phyloP scores from a whole-genome alignment of 2,797 vertebrate species.

The Glyptemys insculpta region DNA sequence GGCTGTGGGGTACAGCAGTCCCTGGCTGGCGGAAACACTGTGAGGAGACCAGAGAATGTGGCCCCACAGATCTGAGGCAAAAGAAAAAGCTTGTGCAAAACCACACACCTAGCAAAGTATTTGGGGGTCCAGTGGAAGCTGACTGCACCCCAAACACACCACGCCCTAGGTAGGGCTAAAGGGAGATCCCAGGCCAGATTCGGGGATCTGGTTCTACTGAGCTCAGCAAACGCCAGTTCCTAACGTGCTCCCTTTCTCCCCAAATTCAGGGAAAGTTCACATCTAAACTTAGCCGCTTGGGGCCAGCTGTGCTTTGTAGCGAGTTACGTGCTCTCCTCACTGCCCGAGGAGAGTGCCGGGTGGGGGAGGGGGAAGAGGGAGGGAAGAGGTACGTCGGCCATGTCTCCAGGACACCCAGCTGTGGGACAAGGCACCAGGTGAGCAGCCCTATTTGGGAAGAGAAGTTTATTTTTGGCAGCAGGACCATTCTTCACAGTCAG shows the following conservation, averaged over 20 bases:
- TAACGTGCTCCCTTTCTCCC: background rate
- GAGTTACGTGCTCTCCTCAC: background rate
- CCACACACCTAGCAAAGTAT: background rate
- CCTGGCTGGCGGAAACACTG: background rate
- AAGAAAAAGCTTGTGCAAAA: background rate
- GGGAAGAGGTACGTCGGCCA: background rate
- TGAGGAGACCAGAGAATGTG: background rate
- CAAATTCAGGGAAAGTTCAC: background rate
- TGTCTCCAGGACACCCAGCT: background rate
- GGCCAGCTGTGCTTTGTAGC: background rate
- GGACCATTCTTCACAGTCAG: background rate
- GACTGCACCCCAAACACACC: background rate
- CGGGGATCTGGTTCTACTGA: background rate
- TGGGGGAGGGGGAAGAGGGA: too few species aligned
- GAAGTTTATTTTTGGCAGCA: background rate
- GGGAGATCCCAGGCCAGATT: background rate
- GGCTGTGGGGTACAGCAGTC: background rate
- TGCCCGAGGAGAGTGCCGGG: too few species aligned
- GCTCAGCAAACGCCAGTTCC: background rate
- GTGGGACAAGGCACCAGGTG: background rate
- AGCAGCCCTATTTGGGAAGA: background rate
- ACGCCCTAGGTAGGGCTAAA: rapidly evolving
- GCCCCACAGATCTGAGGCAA: background rate
- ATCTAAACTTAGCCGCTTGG: background rate
- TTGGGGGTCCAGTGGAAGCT: background rate